Base-by-base conservation (phyloP, 2,113 vertebrate genomes). In the Lutjanus erythropterus region DNA sequence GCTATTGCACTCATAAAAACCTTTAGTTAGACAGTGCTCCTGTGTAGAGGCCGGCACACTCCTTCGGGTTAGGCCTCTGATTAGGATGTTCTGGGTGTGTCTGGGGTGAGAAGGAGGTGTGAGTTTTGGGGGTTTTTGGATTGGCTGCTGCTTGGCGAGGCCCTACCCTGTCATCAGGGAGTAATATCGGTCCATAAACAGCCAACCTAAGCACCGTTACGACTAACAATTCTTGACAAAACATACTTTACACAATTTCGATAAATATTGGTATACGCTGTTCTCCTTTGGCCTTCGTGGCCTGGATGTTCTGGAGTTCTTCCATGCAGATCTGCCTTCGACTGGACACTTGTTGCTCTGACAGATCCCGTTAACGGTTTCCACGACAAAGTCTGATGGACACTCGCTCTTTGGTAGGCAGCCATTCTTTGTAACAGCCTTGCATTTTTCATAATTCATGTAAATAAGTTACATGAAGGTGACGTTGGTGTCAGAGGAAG, bases 1-100 rank as follows among this genome's bases (percentile, higher is more conserved):
- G 92, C 95, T 96, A 96, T 96, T 94, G 95, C 96, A 97, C 96
- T 78, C 94, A 75, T 87, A 84, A 93, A 92, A 95, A 91, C 93
- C 80, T 87, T 94, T 80, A 71, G 93, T 92, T 94, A 91, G 93
- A 94, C 94, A 93, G 91, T 95, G 93, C 94, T 96, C 95, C 94
- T 82, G 8, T 56, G 75, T 64, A 88, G 81, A 64, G 93, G 77
- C 78, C 90, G 92, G 89, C 89, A 92, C 93, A 90, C 94, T 94
- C 93, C 93, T 93, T 78, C 11, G 70, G 85, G 78, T 78, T 86
- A 61, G 76, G 85, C 81, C 78, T 67, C 83, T 78, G 72, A 39
- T 65, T 46, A 81, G 67, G 79, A 75, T 88, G 72, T 80, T 64
- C 71, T 78, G 60, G 69, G 46, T 46, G 65, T 69, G 68, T 72